Evolutionary conservation across 2,888 invertebrate genomes (phyloP).

Genomic region (Drosophila seclusa): DNA sequence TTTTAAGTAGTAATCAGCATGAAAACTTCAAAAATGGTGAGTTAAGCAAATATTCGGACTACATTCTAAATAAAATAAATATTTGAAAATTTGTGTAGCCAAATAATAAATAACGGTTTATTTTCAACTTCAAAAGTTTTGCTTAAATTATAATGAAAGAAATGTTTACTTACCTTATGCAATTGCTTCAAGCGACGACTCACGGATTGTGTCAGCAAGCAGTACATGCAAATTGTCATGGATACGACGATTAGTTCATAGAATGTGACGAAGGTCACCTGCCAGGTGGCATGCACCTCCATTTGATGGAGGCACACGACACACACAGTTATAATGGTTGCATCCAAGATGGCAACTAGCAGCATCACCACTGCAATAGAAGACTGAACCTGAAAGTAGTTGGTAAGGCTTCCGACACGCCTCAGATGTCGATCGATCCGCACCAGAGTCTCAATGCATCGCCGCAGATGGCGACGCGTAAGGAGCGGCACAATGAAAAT

Average conservation of each 20-base stretch:
- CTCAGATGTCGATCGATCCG: slow-evolving; percentile 37
- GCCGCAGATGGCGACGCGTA: slow-evolving; percentile 42
- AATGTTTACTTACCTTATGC: slow-evolving; percentile 29
- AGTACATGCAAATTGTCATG: slow-evolving; percentile 55
- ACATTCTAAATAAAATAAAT: not conserved
- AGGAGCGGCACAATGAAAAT: slow-evolving; percentile 60
- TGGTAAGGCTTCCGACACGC: slow-evolving; percentile 8
- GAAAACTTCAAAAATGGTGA: not conserved
- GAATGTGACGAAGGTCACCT: slow-evolving; percentile 47
- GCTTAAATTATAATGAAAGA: not conserved
- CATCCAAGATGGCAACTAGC: slow-evolving; percentile 25
- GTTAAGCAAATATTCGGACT: not conserved
- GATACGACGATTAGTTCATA: slow-evolving; percentile 55
- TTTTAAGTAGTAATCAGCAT: not conserved
- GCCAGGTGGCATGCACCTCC: slow-evolving; percentile 57
- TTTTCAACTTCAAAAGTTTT: not conserved
- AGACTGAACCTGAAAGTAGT: slow-evolving; percentile 27
- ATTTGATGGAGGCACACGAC: slow-evolving; percentile 46
- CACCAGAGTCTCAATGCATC: slow-evolving; percentile 32
- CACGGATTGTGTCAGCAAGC: slow-evolving; percentile 49
- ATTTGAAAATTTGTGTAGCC: not conserved
- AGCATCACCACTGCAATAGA: slow-evolving; percentile 11
- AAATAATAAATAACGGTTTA: not conserved
- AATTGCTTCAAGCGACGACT: slow-evolving; percentile 29
- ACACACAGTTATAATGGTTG: slow-evolving; percentile 35